A percentile compares a stretch with the other conserved stretches of the same genome.
These are phyloP conservation scores for Anastrepha ludens DNA, from an alignment of 1,140 invertebrate species.

Conservation along the genomic window DNA sequence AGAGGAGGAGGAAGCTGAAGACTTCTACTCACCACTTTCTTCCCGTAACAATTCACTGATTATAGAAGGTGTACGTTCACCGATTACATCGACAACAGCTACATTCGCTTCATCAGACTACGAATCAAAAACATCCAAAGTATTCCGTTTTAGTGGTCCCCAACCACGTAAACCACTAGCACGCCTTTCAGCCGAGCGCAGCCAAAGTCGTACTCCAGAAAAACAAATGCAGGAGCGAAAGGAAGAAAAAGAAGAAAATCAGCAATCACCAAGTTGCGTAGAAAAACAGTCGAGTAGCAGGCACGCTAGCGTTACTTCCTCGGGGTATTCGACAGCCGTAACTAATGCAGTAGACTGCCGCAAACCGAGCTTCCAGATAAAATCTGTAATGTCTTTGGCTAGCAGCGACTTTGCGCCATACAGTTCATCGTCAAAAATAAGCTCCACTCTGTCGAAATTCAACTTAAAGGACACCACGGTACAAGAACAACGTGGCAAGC, in stretches of 20 bases:
- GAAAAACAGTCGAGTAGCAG: conserved; percentile 62
- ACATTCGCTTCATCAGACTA: neutral
- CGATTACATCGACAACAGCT: neutral
- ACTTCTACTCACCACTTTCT: conserved; percentile 56
- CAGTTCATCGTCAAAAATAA: conserved; percentile 68
- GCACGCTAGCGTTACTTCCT: conserved; percentile 61
- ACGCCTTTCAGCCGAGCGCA: conserved; percentile 51
- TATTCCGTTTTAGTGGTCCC: conserved; percentile 59
- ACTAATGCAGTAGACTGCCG: neutral
- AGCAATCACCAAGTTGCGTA: neutral
- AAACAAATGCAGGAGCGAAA: neutral
- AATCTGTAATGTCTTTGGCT: neutral
- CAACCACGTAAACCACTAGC: conserved; percentile 63
- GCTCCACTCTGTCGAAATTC: conserved; percentile 53
- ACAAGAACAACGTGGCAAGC: conserved; percentile 55
- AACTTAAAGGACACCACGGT: neutral
- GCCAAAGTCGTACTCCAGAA: conserved; percentile 15
- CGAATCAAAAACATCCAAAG: neutral
- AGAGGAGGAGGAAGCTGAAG: conserved; percentile 54
- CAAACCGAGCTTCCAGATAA: neutral
- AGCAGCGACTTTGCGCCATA: conserved; percentile 63
- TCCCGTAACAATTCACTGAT: conserved; percentile 55
- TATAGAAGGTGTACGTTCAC: neutral
- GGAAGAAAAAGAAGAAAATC: neutral
- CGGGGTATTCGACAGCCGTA: neutral